Conservation (phyloP, 1,140 invertebrate species). For the Drosophila sproati region DNA sequence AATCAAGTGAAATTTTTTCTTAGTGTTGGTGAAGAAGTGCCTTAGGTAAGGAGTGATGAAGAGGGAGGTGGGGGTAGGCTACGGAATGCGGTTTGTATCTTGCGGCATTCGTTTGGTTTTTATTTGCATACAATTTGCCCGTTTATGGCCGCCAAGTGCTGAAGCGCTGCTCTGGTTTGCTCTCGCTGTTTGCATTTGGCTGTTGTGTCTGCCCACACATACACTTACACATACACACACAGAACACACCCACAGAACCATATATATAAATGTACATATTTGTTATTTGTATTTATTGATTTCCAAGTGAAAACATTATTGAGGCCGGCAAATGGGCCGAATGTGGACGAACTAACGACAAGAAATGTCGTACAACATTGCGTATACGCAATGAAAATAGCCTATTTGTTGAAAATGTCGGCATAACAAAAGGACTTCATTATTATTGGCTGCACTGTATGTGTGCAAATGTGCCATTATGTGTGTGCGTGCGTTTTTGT, state of each 20-base stretch:
- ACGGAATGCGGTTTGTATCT: conserved; percentile 40
- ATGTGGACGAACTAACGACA: conserved; percentile 16
- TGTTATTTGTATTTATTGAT: conserved; percentile 82
- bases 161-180: conserved; percentile 16
- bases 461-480: neutral
- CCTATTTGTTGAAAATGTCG: conserved; percentile 65
- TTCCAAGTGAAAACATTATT: conserved; percentile 82
- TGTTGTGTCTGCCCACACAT: conserved; percentile 1
- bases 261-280: conserved; percentile 41
- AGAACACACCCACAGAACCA: neutral
- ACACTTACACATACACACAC: neutral
- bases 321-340: conserved; percentile 62
- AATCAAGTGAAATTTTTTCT: neutral
- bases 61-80: conserved; percentile 6
- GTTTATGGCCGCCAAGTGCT: conserved; percentile 69
- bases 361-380: conserved; percentile 43
- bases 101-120: conserved; percentile 65
- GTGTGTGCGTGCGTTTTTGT: conserved; percentile 18
- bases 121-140: conserved; percentile 81
- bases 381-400: conserved; percentile 65
- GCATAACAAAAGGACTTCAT: conserved; percentile 80
- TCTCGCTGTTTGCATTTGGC: conserved; percentile 1
- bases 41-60: conserved; percentile 1
- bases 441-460: conserved; percentile 76
- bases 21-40: conserved; percentile 1